These are phyloP conservation scores for Lasioglossum villosulum DNA, from an alignment of 2,888 invertebrate genomes.

Conservation along the genomic window DNA sequence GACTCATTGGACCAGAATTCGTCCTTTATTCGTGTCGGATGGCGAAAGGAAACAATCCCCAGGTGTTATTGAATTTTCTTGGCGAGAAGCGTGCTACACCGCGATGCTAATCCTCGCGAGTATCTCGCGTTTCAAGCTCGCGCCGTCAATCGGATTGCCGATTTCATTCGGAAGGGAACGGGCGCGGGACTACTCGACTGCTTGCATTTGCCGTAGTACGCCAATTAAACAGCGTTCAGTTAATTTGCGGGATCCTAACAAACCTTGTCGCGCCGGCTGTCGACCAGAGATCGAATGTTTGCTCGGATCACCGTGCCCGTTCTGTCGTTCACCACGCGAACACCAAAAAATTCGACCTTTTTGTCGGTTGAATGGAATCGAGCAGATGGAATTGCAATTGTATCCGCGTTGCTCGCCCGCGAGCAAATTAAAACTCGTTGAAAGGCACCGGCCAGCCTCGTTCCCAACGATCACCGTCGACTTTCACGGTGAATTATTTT, in stretches of 20 bases:
- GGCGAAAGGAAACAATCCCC: background rate
- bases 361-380: background rate
- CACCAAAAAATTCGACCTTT: background rate
- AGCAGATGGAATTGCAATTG: background rate
- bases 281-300: constrained; percentile 4
- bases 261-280: constrained; percentile 13
- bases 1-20: background rate
- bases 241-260: constrained; percentile 30
- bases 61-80: background rate
- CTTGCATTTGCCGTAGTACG: constrained; percentile 43
- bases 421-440: constrained; percentile 24
- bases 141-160: constrained; percentile 27
- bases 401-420: background rate
- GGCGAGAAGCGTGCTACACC: background rate
- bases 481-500: constrained; percentile 28
- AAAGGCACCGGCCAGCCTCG: background rate
- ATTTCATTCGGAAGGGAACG: constrained; percentile 18
- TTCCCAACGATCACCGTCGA: background rate
- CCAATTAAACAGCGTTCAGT: constrained; percentile 38
- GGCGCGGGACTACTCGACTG: constrained; percentile 15
- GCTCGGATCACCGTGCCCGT: background rate
- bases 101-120: background rate
- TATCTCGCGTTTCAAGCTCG: background rate
- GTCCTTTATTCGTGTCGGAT: background rate
- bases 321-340: background rate